Evolutionary conservation across 23 tunicate genomes (phyloP).

Genomic region (Botrylloides violaceus): DNA sequence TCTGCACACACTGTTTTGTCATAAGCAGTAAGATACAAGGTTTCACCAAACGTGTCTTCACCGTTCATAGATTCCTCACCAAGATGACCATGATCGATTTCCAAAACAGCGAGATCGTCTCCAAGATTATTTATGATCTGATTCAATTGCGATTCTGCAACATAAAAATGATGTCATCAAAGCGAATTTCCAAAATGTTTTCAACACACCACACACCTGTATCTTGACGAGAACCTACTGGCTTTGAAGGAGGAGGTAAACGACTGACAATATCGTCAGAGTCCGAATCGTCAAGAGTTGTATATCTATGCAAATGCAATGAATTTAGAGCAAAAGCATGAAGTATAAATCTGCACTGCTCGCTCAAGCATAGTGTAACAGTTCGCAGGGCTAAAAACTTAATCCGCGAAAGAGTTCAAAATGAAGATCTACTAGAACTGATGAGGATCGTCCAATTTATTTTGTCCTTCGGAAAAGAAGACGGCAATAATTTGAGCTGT

Average conservation of each 20-base stretch:
- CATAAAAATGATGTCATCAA: not conserved
- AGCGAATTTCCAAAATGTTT: not conserved
- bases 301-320: not conserved
- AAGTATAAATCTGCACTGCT: too few species aligned
- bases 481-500: too few species aligned
- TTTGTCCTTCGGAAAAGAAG: too few species aligned
- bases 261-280: slow-evolving; percentile 3
- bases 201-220: slow-evolving; percentile 11
- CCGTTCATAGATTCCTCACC: not conserved
- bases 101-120: slow-evolving; percentile 8
- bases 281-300: slow-evolving; percentile 6
- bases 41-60: slow-evolving; percentile 1
- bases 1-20: slow-evolving; percentile 10
- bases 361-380: too few species aligned
- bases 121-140: slow-evolving; percentile 14
- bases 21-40: slow-evolving; percentile 13
- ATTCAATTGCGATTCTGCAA: slow-evolving; percentile 14
- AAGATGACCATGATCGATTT: not conserved
- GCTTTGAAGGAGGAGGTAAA: slow-evolving; percentile 8
- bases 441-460: too few species aligned
- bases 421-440: too few species aligned
- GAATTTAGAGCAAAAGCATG: too few species aligned
- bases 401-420: too few species aligned
- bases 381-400: too few species aligned
- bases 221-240: not conserved